These are phyloP conservation scores for Trialeurodes vaporariorum DNA, from an alignment of 1,140 invertebrate genomes.

Conservation along the genomic window DNA sequence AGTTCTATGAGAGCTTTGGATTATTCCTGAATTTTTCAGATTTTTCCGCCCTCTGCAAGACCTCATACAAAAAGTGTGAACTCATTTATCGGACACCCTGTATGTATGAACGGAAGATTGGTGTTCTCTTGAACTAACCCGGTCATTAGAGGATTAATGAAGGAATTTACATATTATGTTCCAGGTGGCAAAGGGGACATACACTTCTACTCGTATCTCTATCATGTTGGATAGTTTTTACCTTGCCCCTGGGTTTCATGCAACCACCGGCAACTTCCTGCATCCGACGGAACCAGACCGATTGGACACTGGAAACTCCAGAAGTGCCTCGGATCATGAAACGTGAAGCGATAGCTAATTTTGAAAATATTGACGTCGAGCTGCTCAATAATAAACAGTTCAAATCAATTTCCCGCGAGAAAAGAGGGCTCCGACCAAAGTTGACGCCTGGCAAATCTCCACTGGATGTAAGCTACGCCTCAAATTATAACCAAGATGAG, in stretches of 20 bases:
- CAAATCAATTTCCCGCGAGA: not conserved
- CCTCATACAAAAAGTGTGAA: too few relatives aligned
- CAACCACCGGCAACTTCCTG: conserved; percentile 85
- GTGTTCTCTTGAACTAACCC: too few relatives aligned
- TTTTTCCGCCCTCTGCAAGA: too few relatives aligned
- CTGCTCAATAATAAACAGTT: not conserved
- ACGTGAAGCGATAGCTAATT: conserved; percentile 20
- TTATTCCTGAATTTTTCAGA: too few relatives aligned
- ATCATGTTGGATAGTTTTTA: conserved; percentile 92
- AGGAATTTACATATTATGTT: conserved; percentile 9
- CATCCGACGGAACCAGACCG: conserved; percentile 58
- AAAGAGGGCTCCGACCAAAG: conserved; percentile 12
- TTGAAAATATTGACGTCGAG: not conserved
- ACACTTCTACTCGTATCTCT: conserved; percentile 80
- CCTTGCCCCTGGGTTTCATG: conserved; percentile 86
- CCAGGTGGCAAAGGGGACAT: conserved; percentile 73
- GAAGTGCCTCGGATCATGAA: conserved; percentile 29
- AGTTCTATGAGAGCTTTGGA: too few relatives aligned
- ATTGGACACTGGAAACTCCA: conserved; percentile 35
- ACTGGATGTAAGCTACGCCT: conserved; percentile 59
- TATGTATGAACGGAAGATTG: too few relatives aligned
- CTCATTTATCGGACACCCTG: too few relatives aligned
- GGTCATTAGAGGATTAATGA: too few relatives aligned
- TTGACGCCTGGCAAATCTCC: conserved; percentile 55
- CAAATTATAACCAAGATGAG: conserved; percentile 65